These are phyloP conservation scores for Papilio xuthus DNA, from an alignment of 1,140 invertebrate species.

Conservation along the genomic window DNA sequence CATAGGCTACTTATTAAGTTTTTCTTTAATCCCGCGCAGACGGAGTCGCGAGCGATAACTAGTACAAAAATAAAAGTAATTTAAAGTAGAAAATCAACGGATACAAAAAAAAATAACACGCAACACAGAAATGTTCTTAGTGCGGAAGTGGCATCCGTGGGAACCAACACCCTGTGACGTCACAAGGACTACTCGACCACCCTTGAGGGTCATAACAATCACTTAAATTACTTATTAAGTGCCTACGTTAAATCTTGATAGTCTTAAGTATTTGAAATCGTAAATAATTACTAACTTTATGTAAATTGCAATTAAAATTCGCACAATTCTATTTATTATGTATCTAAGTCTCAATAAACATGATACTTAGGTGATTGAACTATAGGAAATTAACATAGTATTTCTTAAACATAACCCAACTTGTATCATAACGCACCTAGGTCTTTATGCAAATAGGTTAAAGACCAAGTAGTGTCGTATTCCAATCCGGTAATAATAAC, in stretches of 20 bases:
- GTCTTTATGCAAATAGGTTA: no score
- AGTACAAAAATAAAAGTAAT: background rate
- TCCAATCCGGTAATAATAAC: no score
- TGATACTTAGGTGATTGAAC: background rate
- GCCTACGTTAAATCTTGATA: background rate
- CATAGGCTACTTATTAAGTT: no score
- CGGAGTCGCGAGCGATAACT: no score
- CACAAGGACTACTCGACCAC: conserved; percentile 43
- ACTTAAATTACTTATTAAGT: background rate
- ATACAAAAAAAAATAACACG: background rate
- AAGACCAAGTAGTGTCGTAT: no score
- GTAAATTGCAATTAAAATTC: background rate
- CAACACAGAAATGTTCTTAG: background rate
- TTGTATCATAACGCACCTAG: background rate
- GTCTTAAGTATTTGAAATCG: background rate
- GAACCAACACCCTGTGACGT: conserved; percentile 35
- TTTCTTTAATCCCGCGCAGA: no score
- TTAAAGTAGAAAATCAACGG: background rate
- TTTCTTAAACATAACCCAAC: background rate
- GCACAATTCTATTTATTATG: background rate
- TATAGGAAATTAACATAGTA: background rate
- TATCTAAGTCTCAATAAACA: background rate
- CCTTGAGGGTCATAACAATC: conserved; percentile 42
- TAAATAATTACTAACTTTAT: background rate
- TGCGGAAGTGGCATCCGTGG: conserved; percentile 21